phyloP scores from a whole-genome alignment of 1,140 invertebrate genomes.

The Microplitis demolitor region DNA sequence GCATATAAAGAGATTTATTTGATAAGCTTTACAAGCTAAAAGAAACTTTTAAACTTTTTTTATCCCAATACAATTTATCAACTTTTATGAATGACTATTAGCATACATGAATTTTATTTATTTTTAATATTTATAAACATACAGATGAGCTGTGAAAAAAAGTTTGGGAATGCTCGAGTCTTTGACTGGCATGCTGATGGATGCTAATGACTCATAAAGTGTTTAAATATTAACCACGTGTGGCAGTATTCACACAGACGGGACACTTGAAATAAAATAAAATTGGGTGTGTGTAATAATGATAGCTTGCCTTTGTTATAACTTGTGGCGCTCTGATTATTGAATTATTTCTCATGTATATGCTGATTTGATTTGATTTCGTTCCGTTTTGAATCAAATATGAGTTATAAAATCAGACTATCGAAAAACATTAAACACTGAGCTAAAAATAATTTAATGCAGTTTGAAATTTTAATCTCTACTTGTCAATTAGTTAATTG shows the following conservation, averaged over 20 bases:
- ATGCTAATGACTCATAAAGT: conserved; percentile 28
- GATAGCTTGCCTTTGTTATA: conserved; percentile 27
- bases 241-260: background rate
- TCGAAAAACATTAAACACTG: background rate
- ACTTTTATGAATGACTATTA: too few species aligned
- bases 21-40: too few species aligned
- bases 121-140: background rate
- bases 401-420: background rate
- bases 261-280: background rate
- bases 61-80: too few species aligned
- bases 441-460: too few species aligned
- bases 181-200: background rate
- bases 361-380: background rate
- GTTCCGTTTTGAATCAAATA: background rate
- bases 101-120: background rate
- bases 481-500: too few species aligned
- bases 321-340: background rate
- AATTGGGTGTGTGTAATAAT: conserved; percentile 13
- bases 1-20: too few species aligned
- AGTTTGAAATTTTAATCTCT: too few species aligned
- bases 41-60: too few species aligned
- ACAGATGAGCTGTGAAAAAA: background rate
- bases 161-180: background rate
- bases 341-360: background rate
- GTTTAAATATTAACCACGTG: background rate